Percentiles rank a stretch among this genome's conserved stretches.
phyloP scores from a whole-genome alignment of 2,797 vertebrate species.

The Ambastaia sidthimunki region DNA sequence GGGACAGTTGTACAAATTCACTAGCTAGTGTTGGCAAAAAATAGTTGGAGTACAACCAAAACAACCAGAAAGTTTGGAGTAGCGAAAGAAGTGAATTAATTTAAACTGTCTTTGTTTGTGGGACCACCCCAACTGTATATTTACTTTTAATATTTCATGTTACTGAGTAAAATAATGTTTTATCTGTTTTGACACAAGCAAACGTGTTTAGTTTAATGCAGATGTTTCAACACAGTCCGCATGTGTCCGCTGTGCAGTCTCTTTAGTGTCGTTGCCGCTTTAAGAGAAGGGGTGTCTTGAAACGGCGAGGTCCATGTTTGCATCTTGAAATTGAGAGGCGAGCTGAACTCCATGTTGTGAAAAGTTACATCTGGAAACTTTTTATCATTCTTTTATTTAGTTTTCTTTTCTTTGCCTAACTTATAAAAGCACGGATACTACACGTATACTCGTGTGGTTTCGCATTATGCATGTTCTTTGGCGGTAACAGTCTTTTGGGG shows the following conservation, averaged over 20 bases:
- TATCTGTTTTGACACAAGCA: too few species aligned
- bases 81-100: neutral
- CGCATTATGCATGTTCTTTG: slow-evolving; percentile 62
- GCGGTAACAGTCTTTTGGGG: slow-evolving; percentile 65
- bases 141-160: too few species aligned
- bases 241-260: too few species aligned
- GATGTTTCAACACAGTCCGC: too few species aligned
- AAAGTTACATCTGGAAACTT: slow-evolving; percentile 84
- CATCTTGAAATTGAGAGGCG: slow-evolving; percentile 90
- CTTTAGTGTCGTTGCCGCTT: slow-evolving; percentile 79
- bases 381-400: slow-evolving; percentile 44
- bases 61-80: neutral
- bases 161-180: too few species aligned
- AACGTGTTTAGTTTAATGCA: too few species aligned
- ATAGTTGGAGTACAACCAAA: neutral
- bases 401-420: slow-evolving; percentile 25
- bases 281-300: slow-evolving; percentile 94
- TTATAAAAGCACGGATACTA: slow-evolving; percentile 40
- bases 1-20: slow-evolving; percentile 14
- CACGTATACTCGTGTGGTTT: slow-evolving; percentile 12
- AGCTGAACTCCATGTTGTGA: slow-evolving; percentile 94
- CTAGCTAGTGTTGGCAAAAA: neutral
- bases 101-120: neutral
- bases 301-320: slow-evolving; percentile 95
- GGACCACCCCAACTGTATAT: neutral